These are phyloP conservation scores for Melolontha melolontha DNA, from an alignment of 2,888 invertebrate species.

Conservation along the genomic window DNA sequence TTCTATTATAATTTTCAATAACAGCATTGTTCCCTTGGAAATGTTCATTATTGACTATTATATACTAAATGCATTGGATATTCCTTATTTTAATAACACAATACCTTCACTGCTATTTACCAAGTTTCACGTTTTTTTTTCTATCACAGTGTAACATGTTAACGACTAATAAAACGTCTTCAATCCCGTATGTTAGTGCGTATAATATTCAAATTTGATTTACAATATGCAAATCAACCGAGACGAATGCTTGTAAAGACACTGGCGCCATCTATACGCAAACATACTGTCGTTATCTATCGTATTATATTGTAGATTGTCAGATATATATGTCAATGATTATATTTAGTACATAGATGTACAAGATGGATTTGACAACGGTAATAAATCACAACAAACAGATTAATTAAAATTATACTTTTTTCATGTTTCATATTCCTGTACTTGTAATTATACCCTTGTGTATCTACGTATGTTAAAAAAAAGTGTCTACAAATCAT, in stretches of 20 bases:
- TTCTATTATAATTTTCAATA: neutral
- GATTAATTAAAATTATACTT: too few species aligned
- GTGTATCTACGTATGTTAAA: too few species aligned
- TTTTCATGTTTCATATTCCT: too few species aligned
- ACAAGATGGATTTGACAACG: too few species aligned
- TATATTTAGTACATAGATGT: neutral
- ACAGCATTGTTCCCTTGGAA: constrained; percentile 2
- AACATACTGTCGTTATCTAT: neutral
- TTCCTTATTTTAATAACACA: constrained; percentile 17
- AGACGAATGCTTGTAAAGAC: constrained; percentile 37
- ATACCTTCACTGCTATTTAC: neutral
- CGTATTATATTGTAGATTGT: constrained; percentile 1
- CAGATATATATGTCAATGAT: neutral
- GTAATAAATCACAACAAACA: too few species aligned
- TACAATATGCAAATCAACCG: constrained; percentile 31
- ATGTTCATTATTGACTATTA: constrained; percentile 10
- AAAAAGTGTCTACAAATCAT: too few species aligned
- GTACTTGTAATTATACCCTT: too few species aligned
- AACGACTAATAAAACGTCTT: constrained; percentile 11
- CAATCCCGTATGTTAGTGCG: neutral
- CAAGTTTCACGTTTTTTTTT: neutral
- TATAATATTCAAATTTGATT: constrained; percentile 35
- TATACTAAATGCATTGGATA: constrained; percentile 3
- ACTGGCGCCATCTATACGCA: constrained; percentile 50
- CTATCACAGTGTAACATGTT: neutral